Percentiles rank a stretch among this genome's conserved stretches.
These are phyloP conservation scores for Heliconius himera DNA, from an alignment of 1,140 invertebrate species.

Conservation along the genomic window DNA sequence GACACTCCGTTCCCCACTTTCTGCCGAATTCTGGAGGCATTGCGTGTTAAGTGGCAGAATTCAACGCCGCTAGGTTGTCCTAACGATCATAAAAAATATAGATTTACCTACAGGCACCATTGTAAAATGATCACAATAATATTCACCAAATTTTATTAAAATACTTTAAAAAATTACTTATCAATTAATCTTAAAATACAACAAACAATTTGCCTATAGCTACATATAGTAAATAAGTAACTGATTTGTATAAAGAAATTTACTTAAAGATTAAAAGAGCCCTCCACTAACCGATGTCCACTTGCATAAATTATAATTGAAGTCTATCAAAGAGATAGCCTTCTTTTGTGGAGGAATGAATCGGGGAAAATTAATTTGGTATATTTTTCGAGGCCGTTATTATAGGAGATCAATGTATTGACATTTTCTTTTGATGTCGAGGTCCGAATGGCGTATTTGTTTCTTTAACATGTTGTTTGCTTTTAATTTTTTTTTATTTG, in stretches of 20 bases:
- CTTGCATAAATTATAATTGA: constrained; percentile 78
- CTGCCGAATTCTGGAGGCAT: no score
- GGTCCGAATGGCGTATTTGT: constrained; percentile 59
- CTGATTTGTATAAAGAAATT: constrained; percentile 56
- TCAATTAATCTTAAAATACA: neutral
- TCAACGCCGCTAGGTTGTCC: no score
- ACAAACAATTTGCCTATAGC: neutral
- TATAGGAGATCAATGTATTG: constrained; percentile 63
- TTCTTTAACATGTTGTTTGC: constrained; percentile 56
- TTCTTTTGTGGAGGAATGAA: constrained; percentile 68
- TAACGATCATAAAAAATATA: no score
- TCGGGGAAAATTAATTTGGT: constrained; percentile 73
- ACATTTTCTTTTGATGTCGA: constrained; percentile 64
- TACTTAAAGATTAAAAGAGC: constrained; percentile 64
- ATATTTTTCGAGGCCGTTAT: constrained; percentile 64
- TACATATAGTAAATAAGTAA: constrained; percentile 6
- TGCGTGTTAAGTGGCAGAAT: no score
- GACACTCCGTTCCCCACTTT: no score
- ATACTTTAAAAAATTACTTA: neutral
- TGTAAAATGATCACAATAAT: no score
- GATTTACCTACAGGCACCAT: no score
- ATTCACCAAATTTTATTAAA: no score
- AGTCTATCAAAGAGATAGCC: constrained; percentile 70
- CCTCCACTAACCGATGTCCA: constrained; percentile 61
- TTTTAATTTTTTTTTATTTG: neutral